Percentiles rank a stretch among this genome's conserved stretches.
These are phyloP conservation scores for Arrhamphus sclerolepis DNA, from an alignment of 2,797 vertebrate genomes.

Conservation along the genomic window DNA sequence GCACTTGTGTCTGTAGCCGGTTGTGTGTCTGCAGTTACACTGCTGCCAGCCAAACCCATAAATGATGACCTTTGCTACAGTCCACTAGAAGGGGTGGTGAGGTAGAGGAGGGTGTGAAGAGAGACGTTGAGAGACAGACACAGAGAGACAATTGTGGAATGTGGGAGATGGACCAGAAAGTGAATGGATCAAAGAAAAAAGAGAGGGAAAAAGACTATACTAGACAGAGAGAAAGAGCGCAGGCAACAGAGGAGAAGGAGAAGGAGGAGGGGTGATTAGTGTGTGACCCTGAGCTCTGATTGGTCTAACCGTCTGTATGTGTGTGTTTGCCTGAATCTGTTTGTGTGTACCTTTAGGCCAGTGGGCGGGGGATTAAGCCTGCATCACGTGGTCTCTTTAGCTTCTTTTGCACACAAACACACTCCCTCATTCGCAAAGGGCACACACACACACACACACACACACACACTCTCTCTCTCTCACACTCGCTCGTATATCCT, in stretches of 20 bases:
- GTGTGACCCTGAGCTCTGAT: constrained; percentile 62
- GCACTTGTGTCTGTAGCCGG: constrained; percentile 27
- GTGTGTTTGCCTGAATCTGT: constrained; percentile 13
- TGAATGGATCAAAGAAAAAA: constrained; percentile 69
- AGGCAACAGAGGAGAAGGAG: constrained; percentile 17
- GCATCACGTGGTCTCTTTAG: constrained; percentile 78
- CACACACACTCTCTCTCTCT: too few relatives aligned
- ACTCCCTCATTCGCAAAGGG: constrained; percentile 56
- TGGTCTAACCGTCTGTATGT: constrained; percentile 60
- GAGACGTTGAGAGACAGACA: constrained; percentile 24
- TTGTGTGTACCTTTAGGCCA: constrained; percentile 44
- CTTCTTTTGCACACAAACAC: constrained; percentile 76
- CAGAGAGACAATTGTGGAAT: constrained; percentile 45
- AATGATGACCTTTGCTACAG: constrained; percentile 65
- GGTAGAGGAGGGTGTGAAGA: constrained; percentile 29
- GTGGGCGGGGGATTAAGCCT: constrained; percentile 78
- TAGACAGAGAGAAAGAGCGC: constrained; percentile 25
- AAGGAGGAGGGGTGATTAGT: constrained; percentile 62
- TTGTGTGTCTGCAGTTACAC: constrained; percentile 27
- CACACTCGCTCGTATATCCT: constrained; percentile 35
- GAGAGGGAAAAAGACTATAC: constrained; percentile 36
- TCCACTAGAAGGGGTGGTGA: constrained; percentile 14
- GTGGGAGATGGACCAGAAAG: constrained; percentile 54
- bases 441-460: constrained; percentile 45
- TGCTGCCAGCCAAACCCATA: constrained; percentile 35